Conservation (phyloP, 2,113 vertebrate species). For the Melospiza georgiana region DNA sequence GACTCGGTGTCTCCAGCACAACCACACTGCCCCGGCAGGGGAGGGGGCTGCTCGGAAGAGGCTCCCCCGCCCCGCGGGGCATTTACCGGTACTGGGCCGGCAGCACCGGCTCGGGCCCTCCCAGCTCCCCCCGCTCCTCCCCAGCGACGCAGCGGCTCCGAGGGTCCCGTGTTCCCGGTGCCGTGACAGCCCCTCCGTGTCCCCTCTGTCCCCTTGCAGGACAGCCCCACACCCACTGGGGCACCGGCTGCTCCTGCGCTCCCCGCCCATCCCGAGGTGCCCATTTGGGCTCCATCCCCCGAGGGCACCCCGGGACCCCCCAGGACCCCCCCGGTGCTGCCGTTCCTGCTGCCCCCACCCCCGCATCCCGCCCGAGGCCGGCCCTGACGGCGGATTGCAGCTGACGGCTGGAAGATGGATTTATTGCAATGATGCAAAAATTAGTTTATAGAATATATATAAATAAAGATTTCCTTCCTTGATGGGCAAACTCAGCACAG, state of each 20-base stretch:
- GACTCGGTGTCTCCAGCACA: slow-evolving; percentile 45
- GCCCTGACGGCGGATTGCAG: not conserved
- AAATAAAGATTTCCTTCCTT: slow-evolving; percentile 67
- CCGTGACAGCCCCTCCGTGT: fast-evolving
- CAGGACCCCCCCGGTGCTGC: not conserved
- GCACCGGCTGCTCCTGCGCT: fast-evolving
- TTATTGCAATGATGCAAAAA: slow-evolving; percentile 65
- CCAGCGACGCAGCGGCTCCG: fast-evolving
- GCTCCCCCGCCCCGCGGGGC: not conserved
- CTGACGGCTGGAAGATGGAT: slow-evolving; percentile 58
- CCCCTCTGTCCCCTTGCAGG: fast-evolving
- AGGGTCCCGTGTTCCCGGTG: fast-evolving
- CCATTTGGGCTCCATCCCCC: not conserved
- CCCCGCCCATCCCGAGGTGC: not conserved
- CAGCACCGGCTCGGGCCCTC: not conserved
- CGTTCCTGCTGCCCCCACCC: not conserved
- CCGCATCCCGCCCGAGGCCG: not conserved
- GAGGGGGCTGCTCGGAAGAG: slow-evolving; percentile 51
- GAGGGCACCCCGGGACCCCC: not conserved
- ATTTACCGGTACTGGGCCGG: slow-evolving; percentile 14
- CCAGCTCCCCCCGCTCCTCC: not conserved
- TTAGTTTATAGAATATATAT: slow-evolving; percentile 66
- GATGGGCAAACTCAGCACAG: slow-evolving; percentile 50
- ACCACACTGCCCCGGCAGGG: not conserved
- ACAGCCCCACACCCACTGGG: fast-evolving